Evolutionary conservation across 2,113 vertebrate species (phyloP), one percentile per base, ranked within the genome.

Genomic region (Elephas maximus): DNA sequence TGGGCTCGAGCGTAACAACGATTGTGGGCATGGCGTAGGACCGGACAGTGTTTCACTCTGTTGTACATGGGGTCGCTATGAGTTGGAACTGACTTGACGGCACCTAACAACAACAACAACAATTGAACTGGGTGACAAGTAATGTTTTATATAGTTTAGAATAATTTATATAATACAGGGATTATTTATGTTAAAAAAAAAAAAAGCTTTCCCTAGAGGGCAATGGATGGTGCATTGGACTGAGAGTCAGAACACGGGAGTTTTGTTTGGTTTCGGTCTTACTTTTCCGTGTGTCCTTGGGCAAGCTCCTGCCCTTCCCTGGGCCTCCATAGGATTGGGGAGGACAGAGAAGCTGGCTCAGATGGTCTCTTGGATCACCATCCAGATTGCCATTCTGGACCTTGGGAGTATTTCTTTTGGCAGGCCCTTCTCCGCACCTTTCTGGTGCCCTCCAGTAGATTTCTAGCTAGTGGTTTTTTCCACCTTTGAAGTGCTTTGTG

Each of bases 131-230:
- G 60, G 51, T 91, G 80, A 91, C 28, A 80, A 83, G 57, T 77
- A 37, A 65, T 95, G 9, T 24, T 94, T 26, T 90, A 48, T 57
- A 14, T 81, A 26, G 65, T 93, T 90, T 93, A 37, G 81, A 91
- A 78, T 90, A 45, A 63, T 73, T 73, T 77, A 14, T 93, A n/a
- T 90, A 73, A 77, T 91, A 12, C 8, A 76, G 5, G 33, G 28
- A 87, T 88, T 92, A 90, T 48, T 90, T 95, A 53, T 76, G 30
- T 83, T 80, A 23, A 20, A 62, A 62, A 18, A 77, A 77, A 26
- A 48, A 28, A 57, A 80, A 44, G 21, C 8, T 79, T 48, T 79
- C 37, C 48, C 73, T 41, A 53, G 5, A 6, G 17, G 6, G 21
- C 71, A 90, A 24, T 67, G 28, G n/a, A 62, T 79, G 44, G 45